Evolutionary conservation across 1,140 invertebrate species (phyloP), one percentile per base, ranked within the genome.

Genomic region (Brachionus sp.): DNA sequence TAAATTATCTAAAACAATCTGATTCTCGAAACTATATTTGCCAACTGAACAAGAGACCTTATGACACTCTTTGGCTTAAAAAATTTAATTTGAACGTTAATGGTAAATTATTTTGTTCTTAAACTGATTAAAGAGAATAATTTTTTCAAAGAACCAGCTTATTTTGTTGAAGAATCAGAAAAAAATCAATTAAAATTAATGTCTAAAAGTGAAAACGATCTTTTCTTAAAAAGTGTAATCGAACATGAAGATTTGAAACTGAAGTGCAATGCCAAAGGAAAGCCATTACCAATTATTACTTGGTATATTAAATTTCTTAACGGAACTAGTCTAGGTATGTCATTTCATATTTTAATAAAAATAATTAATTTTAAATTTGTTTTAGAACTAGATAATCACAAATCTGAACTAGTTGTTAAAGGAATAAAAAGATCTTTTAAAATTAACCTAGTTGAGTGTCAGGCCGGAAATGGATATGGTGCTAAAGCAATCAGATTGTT

Each of bases 11-110:
- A 9, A 80, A 80, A 66, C 7, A 25, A 23, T 23, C 50, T 35
- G 77, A 80, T 66, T 80, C 77, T 29, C 37, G 39, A 2, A 80
- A 80, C 33, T 80, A 80, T 44, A 80, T 80, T 44, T 80, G 77
- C 33, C 77, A 80, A 62, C 25, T 80, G n/a, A 80, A 80, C 13
- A 57, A 80, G 16, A 80, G 57, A 13, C 77, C 77, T n/a, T 80
- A 80, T 37, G 77, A 80, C 25, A 42, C 62, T 3, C 57, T 29
- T 29, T 80, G 77, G 77, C 37, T 80, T 13, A 29, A 66, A 57
- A 57, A 44, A 37, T 80, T 80, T 66, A 35, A 42, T 9, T 29
- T 80, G 10, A 33, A 62, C 33, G 39, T 80, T 10, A 62, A 62
- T 66, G 77, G 77, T 80, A 78, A 2, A 16, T 46, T 25, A 23